A percentile compares a stretch with the other conserved stretches of the same genome.
Conservation (phyloP, 2,797 vertebrate genomes). For the Petrocephalus schoutedeni region DNA sequence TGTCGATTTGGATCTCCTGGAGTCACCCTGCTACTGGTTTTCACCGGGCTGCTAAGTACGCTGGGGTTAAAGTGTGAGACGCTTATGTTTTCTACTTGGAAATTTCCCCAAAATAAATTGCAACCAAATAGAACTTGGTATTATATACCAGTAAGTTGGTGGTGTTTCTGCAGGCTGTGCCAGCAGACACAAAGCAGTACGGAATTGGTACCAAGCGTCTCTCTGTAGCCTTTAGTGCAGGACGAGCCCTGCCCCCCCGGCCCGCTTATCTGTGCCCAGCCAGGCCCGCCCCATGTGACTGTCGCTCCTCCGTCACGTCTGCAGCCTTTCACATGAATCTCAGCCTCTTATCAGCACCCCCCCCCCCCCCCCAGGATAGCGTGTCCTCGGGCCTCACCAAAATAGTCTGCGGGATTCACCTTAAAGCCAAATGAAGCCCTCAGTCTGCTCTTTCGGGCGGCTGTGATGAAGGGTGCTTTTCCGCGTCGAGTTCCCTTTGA, state of each 20-base stretch:
- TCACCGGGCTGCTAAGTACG: background rate
- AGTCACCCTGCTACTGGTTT: background rate
- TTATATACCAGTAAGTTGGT: background rate
- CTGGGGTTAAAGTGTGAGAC: background rate
- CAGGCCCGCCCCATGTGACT: slow-evolving; percentile 12
- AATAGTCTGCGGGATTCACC: background rate
- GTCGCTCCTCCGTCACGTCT: background rate
- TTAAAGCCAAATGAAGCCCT: background rate
- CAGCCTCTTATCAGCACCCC: background rate
- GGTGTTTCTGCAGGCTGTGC: background rate
- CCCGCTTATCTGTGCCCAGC: slow-evolving; percentile 19
- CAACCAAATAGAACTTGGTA: background rate
- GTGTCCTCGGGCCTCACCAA: background rate
- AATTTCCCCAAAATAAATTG: background rate
- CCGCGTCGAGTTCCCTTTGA: background rate
- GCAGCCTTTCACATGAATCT: background rate
- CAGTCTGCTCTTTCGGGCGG: background rate
- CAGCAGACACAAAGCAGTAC: background rate
- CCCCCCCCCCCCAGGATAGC: background rate
- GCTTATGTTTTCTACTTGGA: background rate
- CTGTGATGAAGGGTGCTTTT: background rate
- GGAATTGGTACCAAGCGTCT: background rate
- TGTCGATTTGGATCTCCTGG: background rate
- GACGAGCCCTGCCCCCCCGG: background rate
- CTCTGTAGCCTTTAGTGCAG: background rate